Conservation (phyloP, 1,140 invertebrate genomes). For the Platyura marginata region DNA sequence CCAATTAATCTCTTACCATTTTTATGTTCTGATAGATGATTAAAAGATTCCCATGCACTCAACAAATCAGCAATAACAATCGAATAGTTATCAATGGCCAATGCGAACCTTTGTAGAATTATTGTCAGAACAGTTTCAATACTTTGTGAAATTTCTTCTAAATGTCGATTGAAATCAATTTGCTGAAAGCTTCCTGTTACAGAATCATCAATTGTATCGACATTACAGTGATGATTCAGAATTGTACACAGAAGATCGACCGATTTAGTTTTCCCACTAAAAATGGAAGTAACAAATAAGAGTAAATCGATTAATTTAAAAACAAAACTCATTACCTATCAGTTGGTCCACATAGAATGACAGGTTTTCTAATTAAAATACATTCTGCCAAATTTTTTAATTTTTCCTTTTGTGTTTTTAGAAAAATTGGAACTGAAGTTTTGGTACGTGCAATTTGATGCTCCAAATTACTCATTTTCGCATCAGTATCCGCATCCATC, state of each 20-base stretch:
- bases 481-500: background rate
- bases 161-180: conserved; percentile 45
- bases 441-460: background rate
- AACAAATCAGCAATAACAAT: background rate
- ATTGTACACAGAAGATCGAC: conserved; percentile 17
- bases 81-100: background rate
- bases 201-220: conserved; percentile 22
- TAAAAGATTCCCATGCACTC: background rate
- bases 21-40: background rate
- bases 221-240: conserved; percentile 16
- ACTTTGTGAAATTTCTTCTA: conserved; percentile 36
- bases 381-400: conserved; percentile 20
- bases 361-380: conserved; percentile 19
- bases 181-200: conserved; percentile 24
- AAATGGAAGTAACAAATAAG: background rate
- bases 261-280: conserved; percentile 19
- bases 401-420: conserved; percentile 13
- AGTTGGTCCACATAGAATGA: conserved; percentile 18
- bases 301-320: background rate
- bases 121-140: conserved; percentile 23
- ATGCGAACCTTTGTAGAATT: conserved; percentile 15
- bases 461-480: background rate
- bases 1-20: background rate
- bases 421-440: conserved; percentile 9
- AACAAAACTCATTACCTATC: conserved; percentile 8